Evolutionary conservation across 2,888 invertebrate species (phyloP), one percentile per base, ranked within the genome.

Genomic region (Sinhomidia bicolor): DNA sequence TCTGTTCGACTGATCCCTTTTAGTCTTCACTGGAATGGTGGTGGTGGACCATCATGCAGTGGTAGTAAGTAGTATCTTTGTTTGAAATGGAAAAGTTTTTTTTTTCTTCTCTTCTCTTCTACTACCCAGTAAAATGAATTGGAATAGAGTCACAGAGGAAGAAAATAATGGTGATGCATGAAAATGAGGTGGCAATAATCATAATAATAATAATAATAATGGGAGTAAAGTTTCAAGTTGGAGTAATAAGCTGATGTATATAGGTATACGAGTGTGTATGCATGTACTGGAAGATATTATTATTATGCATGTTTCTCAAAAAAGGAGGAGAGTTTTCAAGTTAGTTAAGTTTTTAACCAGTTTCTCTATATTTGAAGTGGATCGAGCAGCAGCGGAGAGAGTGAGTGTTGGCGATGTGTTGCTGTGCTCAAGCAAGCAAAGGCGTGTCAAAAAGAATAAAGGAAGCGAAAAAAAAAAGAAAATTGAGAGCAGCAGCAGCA

Each of bases 121-220:
- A n/a, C n/a, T n/a, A n/a, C 44, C 62, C 10, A 29, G 29, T 62
- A 29, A 68, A 41, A 29, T 29, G 17, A 32, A n/a, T 32, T 9
- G 32, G 44, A 14, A 74, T 41, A 26, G 9, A 74, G 23, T 14
- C 23, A 12, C n/a, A 10, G 5, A 44, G 44, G 44, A 36, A 51
- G 57, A 80, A 54, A 62, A 41, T 82, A 62, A 82, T 82, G 82
- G 82, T 32, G 82, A 82, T 82, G 82, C 82, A 82, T 82, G 82
- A 82, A 82, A 82, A 82, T 82, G 82, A 82, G 82, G 51, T 68
- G 60, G 80, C 62, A 82, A 82, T 82, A 82, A 82, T 82, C 60
- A 82, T 82, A 60, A 82, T 82, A 41, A 65, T 76, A 76, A 51
- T 23, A 68, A 41, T 41, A 41, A 9, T 68, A 68, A 36, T 65